Evolutionary conservation across 2,113 vertebrate genomes (phyloP), one percentile per base, ranked within the genome.

Genomic region (Cyanoderma ruficeps): DNA sequence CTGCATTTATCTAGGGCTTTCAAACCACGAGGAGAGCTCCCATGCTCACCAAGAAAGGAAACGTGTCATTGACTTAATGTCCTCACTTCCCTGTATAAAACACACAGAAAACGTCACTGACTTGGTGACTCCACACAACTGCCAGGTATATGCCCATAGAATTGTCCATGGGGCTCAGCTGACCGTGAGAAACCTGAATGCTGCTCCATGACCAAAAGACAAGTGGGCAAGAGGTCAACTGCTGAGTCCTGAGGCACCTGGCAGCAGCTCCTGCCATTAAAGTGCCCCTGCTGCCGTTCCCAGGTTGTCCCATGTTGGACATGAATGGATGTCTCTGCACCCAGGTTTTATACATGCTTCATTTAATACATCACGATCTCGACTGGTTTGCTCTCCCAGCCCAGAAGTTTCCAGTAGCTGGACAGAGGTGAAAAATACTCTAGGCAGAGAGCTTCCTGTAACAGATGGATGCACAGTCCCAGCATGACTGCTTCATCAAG

Each of bases 71-170:
- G 63, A 59, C 31, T 59, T 68, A 37, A 78, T 55, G 71, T 50
- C 52, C 64, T 89, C 3, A 1, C 9, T 9, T 60, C 10, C 28
- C 53, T 27, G 20, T 18, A 20, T 47, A 25, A 60, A 52, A 65
- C 0, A 3, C 27, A 21, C 5, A 52, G 65, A 50, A 72, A 64
- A 18, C 15, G 39, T 39, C 17, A 17, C 37, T 37, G 37, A 23
- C 28, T 44, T n/a, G 27, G 19, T 37, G 16, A 49, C 37, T 47
- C 35, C 35, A 39, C 2, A 4, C 16, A 15, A 8, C 11, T 2
- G 0, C 39, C 44, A 50, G 25, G 25, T 27, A 15, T 13, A 24
- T 0, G 0, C 20, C 5, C 0, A 0, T 52, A 88, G 41, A 53
- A 31, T 5, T 77, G 52, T 24, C 27, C 59, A 9, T 0, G 3